Percentiles rank a stretch among this genome's conserved stretches.
Evolutionary conservation across 2,113 vertebrate species (phyloP).

Genomic region (Pteronura brasiliensis): DNA sequence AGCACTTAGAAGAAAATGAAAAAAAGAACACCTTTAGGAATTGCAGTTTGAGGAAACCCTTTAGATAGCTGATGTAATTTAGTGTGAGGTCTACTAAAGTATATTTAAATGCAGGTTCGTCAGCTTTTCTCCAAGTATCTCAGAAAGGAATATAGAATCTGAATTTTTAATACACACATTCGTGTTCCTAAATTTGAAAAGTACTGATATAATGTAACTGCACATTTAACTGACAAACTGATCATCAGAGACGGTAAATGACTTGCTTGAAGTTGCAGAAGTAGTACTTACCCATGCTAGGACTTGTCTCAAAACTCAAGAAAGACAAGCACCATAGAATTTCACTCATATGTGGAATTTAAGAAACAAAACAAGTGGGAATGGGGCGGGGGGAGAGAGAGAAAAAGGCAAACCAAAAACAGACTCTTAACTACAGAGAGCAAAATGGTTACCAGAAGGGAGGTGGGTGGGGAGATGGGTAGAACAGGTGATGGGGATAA

Average conservation of each 20-base stretch:
- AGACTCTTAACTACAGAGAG: background rate
- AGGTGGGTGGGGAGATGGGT: background rate
- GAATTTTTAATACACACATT: background rate
- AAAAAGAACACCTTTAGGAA: background rate
- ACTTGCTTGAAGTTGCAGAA: background rate
- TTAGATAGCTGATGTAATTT: background rate
- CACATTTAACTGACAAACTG: background rate
- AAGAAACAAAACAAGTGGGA: background rate
- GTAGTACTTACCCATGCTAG: background rate
- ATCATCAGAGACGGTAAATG: background rate
- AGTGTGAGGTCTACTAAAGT: background rate
- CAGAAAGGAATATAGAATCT: background rate
- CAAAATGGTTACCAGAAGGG: background rate
- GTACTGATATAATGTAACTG: background rate
- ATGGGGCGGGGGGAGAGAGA: background rate
- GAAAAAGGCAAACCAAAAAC: background rate
- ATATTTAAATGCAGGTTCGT: background rate
- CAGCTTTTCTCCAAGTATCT: background rate
- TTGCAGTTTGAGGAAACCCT: background rate
- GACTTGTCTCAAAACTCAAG: background rate
- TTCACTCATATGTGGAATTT: background rate
- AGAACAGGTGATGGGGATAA: background rate
- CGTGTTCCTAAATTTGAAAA: background rate
- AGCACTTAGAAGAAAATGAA: background rate
- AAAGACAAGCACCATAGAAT: background rate